phyloP scores from a whole-genome alignment of 2,113 vertebrate genomes.

The Empidonax traillii region DNA sequence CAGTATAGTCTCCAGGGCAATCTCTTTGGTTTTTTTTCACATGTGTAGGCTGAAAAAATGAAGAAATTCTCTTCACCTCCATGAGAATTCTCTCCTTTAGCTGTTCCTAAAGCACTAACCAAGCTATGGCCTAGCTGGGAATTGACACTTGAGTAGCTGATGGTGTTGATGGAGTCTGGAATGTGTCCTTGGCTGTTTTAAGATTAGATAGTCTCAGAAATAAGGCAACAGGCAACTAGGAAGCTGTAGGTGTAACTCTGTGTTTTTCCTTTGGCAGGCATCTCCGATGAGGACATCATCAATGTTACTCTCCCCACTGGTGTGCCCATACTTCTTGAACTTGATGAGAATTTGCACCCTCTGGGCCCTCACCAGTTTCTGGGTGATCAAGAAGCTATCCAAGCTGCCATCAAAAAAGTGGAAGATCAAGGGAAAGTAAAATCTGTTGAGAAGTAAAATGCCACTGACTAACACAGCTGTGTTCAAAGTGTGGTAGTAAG shows the following conservation, averaged over 20 bases:
- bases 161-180: background rate
- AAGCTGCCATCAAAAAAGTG: slow-evolving; percentile 94
- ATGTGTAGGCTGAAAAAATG: background rate
- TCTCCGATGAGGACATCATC: slow-evolving; percentile 89
- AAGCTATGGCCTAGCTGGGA: background rate
- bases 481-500: background rate
- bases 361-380: slow-evolving; percentile 87
- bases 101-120: background rate
- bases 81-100: background rate
- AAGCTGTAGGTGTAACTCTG: background rate
- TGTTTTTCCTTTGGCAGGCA: slow-evolving; percentile 75
- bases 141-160: background rate
- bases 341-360: slow-evolving; percentile 87
- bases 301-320: slow-evolving; percentile 92
- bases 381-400: slow-evolving; percentile 91
- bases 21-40: background rate
- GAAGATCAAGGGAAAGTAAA: slow-evolving; percentile 97
- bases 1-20: background rate
- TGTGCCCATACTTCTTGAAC: slow-evolving; percentile 89
- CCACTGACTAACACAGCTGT: background rate
- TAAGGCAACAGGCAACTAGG: background rate
- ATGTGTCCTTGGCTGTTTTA: background rate
- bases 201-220: background rate
- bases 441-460: slow-evolving; percentile 53
- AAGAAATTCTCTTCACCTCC: background rate